Base-by-base conservation (phyloP, 2,797 vertebrate species). In the Sebastes vulpes region DNA sequence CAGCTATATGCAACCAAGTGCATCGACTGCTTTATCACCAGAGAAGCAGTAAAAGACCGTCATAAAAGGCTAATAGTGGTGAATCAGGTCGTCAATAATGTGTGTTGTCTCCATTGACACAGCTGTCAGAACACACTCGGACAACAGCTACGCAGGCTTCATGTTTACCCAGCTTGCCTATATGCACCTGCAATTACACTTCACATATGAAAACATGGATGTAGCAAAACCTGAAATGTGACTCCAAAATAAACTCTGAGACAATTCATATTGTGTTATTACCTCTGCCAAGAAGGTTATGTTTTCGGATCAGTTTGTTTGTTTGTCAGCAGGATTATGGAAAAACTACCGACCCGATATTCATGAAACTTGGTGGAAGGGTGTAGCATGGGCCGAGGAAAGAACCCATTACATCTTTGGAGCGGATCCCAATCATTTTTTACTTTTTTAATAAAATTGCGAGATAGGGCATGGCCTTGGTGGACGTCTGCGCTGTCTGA, bases 81-180 rank as follows among this genome's bases (percentile, higher is more conserved):
- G 31, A 65, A 65, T 52, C 12, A 48, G 83, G n/a, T 1, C 4
- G 31, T 79, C 69, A 28, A 69, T 63, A 67, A 46, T 18, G 26
- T 10, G n/a, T 64, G 38, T 5, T 18, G 28, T 72, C 14, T 58
- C 58, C 26, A 8, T n/a, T 63, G 48, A 83, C 35, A 66, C 53
- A 46, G 79, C 63, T 64, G 64, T 78, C 9, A 59, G 42, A 74
- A 20, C 4, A 57, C 11, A 78, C 10, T 28, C 2, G 18, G 18
- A 46, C 14, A 42, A 9, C 29, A 31, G 29, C 52, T 38, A 11
- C 18, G 6, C 25, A 8, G 64, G 66, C 48, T 50, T 58, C 18
- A 18, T 75, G 70, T 85, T 83, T 84, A 73, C 54, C 6, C 82
- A 72, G 69, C 59, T 65, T 65, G 69, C 23, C 48, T 25, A 28